Conservation (phyloP, 2,797 vertebrate species). For the Chaunax sp. region DNA sequence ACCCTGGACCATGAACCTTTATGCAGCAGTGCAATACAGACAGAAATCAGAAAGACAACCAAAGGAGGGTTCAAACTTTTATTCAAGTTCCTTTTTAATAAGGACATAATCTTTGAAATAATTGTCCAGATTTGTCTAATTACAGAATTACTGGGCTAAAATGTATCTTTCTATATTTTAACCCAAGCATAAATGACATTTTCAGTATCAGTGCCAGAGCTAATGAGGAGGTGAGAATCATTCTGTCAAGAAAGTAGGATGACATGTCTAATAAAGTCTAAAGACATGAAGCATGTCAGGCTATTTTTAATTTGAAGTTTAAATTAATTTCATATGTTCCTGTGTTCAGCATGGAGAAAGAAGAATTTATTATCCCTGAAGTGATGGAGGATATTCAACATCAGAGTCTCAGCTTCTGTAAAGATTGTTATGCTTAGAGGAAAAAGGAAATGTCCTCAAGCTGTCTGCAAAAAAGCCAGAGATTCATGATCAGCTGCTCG, state of each 20-base stretch:
- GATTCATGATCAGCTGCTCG: conserved; percentile 10
- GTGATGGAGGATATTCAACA: conserved; percentile 17
- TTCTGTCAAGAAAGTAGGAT: neutral
- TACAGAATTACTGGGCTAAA: too few species aligned
- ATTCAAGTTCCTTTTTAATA: too few species aligned
- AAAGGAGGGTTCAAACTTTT: neutral
- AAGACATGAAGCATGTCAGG: neutral
- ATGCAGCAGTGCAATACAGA: neutral
- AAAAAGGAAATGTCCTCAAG: conserved; percentile 37
- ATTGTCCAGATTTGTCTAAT: too few species aligned
- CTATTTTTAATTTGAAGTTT: conserved; percentile 29
- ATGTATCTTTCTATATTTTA: neutral
- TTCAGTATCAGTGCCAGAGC: conserved; percentile 3
- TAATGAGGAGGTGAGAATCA: conserved; percentile 34
- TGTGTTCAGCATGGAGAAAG: conserved; percentile 10
- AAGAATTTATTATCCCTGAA: conserved; percentile 20
- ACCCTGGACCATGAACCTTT: neutral
- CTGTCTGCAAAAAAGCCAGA: conserved; percentile 14
- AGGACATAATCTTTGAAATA: too few species aligned
- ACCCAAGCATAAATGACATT: neutral
- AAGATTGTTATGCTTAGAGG: neutral
- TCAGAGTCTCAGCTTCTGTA: neutral
- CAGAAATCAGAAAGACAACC: neutral
- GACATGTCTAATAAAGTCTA: conserved; percentile 1
- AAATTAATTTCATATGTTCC: conserved; percentile 28